Evolutionary conservation across 2,888 invertebrate species (phyloP), one percentile per base, ranked within the genome.

Genomic region (Ashinkailepas kermadecensis): DNA sequence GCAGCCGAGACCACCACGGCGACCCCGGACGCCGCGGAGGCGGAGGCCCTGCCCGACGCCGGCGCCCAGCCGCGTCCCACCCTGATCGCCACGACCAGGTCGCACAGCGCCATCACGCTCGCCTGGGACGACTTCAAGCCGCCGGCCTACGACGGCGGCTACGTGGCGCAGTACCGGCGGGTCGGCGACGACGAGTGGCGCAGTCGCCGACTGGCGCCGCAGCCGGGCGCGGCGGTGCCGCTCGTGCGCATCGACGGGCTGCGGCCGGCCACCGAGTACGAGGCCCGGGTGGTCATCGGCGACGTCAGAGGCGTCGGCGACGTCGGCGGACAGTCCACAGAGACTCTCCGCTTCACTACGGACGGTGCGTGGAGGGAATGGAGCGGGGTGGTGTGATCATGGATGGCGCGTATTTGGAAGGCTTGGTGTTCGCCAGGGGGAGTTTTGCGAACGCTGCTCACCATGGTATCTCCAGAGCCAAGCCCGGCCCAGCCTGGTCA

Each of bases 121-220:
- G 86, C 86, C 9, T 86, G 86, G 86, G 86, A 86, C 83, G 86
- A 86, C 83, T 86, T 86, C 83, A 86, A 86, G 81, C 84, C 84
- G 18, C 83, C 83, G 0, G 84, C 84, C 81, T 85, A 85, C 82
- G 84, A 85, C 56, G 84, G 85, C 11, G 85, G 85, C 39, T 86
- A 86, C 81, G 85, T 85, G n/a, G 83, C 86, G 9, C 85, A 86
- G 82, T 86, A 85, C 83, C 83, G 85, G 21, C 81, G 82, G 65
- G 74, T 81, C 23, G 81, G 70, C 58, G 39, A 78, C 39, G 56
- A 56, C 10, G 12, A 78, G 21, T 82, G 80, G 70, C 65, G 25
- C n/a, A 65, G n/a, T 1, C 70, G 64, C 15, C 56, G 25, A 21
- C 56, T 57, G 81, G 0, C 56, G 56, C 65, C 54, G n/a, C 74